A percentile compares a stretch with the other conserved stretches of the same genome.
phyloP scores from a whole-genome alignment of 2,888 invertebrate genomes.

The Aleiodes alternator region DNA sequence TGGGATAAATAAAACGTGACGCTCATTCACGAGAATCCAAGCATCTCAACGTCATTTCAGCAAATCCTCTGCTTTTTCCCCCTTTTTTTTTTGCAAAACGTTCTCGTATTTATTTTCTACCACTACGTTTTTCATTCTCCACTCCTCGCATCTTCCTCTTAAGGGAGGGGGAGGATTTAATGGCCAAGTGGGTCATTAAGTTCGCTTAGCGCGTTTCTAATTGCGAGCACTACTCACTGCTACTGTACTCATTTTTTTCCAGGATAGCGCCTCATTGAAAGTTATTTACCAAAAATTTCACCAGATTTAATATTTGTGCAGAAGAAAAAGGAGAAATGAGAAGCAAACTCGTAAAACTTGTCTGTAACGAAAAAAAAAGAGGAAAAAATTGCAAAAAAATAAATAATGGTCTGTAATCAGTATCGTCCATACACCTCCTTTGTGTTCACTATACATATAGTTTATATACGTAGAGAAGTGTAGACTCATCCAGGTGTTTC shows the following conservation, averaged over 20 bases:
- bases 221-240: conserved; percentile 38
- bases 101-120: conserved; percentile 13
- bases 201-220: conserved; percentile 42
- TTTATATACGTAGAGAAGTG: not conserved
- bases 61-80: no score
- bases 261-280: conserved; percentile 24
- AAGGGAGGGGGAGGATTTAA: conserved; percentile 25
- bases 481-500: conserved; percentile 43
- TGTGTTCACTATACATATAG: no score
- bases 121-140: conserved; percentile 14
- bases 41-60: not conserved
- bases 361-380: no score
- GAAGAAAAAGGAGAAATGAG: not conserved
- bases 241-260: conserved; percentile 26
- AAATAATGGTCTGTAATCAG: no score
- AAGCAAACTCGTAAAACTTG: no score
- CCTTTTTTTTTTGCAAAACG: not conserved
- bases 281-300: conserved; percentile 12
- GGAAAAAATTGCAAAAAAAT: no score
- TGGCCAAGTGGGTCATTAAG: conserved; percentile 44
- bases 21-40: conserved; percentile 8
- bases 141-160: conserved; percentile 23
- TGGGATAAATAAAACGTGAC: conserved; percentile 12
- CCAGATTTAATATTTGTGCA: not conserved
- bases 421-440: no score